A percentile compares a stretch with the other conserved stretches of the same genome.
These are phyloP conservation scores for Euproctis similis DNA, from an alignment of 2,888 invertebrate genomes.

Conservation along the genomic window DNA sequence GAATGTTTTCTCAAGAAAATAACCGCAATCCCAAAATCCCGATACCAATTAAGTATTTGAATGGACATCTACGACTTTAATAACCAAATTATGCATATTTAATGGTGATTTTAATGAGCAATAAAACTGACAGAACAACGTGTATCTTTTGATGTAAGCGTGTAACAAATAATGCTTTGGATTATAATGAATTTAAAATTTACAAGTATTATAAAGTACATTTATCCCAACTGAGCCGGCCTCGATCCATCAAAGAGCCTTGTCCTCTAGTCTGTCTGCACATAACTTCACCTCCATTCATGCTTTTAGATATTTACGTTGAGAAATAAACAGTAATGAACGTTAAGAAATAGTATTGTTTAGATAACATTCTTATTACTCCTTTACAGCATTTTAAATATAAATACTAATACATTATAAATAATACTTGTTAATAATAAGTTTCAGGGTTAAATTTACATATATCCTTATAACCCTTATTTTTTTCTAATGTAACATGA, in stretches of 20 bases:
- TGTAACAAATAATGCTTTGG: conserved; percentile 21
- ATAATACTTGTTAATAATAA: too few relatives aligned
- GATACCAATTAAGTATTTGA: too few relatives aligned
- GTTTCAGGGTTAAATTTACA: too few relatives aligned
- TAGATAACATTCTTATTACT: too few relatives aligned
- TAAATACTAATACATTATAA: too few relatives aligned
- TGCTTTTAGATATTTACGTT: too few relatives aligned
- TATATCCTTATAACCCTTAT: too few relatives aligned
- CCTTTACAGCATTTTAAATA: too few relatives aligned
- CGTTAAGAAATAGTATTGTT: too few relatives aligned
- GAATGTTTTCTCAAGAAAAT: not conserved
- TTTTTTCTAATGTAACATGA: too few relatives aligned
- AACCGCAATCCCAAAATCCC: too few relatives aligned
- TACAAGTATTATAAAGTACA: conserved; percentile 18
- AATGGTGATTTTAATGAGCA: conserved; percentile 8
- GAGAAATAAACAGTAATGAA: too few relatives aligned
- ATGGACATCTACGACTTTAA: conserved; percentile 8
- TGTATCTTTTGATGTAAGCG: conserved; percentile 16
- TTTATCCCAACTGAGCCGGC: conserved; percentile 13
- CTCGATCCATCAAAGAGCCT: conserved; percentile 24
- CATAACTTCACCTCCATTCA: conserved; percentile 19
- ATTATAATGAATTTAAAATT: conserved; percentile 15
- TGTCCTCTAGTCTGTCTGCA: conserved; percentile 15
- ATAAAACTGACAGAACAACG: conserved; percentile 18
- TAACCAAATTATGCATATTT: conserved; percentile 5